These are phyloP conservation scores for Macrotis lagotis DNA, from an alignment of 2,113 vertebrate genomes.

Conservation along the genomic window DNA sequence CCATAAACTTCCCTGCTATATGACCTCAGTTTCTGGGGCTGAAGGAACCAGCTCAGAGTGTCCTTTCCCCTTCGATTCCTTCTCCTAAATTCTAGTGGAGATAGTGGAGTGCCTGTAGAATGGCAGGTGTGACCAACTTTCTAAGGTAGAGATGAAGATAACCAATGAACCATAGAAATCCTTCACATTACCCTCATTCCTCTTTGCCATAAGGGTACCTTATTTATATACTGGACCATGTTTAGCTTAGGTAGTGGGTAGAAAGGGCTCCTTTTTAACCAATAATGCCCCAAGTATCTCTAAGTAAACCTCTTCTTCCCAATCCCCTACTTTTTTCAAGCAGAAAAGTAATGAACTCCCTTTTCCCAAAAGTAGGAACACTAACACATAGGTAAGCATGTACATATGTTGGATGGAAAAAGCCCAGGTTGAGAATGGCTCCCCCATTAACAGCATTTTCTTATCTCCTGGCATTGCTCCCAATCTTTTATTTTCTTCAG, in stretches of 20 bases:
- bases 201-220: conserved; percentile 44
- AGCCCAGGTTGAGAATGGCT: neutral
- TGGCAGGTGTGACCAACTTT: neutral
- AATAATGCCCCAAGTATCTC: conserved; percentile 5
- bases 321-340: neutral
- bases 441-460: neutral
- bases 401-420: neutral
- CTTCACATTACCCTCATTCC: neutral
- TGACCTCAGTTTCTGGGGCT: conserved; percentile 8
- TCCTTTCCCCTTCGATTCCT: neutral
- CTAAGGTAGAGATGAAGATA: neutral
- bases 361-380: neutral
- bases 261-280: conserved; percentile 29
- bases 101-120: conserved; percentile 47
- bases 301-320: conserved; percentile 20
- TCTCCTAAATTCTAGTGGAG: neutral
- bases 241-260: conserved; percentile 6
- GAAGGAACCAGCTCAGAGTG: neutral
- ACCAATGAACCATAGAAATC: neutral
- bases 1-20: conserved; percentile 42
- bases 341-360: conserved; percentile 47
- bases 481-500: neutral
- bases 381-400: conserved; percentile 8
- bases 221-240: conserved; percentile 35
- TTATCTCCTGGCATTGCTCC: neutral